Percentiles rank a stretch among this genome's conserved stretches.
Conservation (phyloP, 2,888 invertebrate genomes). For the Hypomecis atomaria region DNA sequence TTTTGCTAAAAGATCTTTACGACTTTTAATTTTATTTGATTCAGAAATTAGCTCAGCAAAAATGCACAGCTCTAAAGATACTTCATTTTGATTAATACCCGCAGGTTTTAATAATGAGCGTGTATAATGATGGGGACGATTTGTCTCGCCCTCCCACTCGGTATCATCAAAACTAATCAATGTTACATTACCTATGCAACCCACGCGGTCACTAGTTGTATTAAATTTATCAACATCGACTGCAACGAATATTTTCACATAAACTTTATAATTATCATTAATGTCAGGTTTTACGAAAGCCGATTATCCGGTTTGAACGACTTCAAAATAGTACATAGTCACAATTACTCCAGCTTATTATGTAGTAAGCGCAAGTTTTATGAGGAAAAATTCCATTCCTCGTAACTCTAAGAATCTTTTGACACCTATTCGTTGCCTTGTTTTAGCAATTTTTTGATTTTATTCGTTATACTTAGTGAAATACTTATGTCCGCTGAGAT, state of each 20-base stretch:
- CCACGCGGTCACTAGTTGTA: slow-evolving; percentile 22
- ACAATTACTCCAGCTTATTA: slow-evolving; percentile 6
- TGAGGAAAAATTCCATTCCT: slow-evolving; percentile 1
- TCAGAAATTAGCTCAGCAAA: slow-evolving; percentile 6
- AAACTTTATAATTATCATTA: slow-evolving; percentile 14
- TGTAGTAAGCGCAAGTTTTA: neutral
- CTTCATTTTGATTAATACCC: slow-evolving; percentile 7
- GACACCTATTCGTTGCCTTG: too few species aligned
- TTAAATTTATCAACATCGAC: slow-evolving; percentile 22
- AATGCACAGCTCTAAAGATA: neutral
- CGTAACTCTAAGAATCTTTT: too few species aligned
- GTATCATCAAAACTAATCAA: slow-evolving; percentile 29
- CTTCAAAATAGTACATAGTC: slow-evolving; percentile 5
- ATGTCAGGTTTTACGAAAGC: slow-evolving; percentile 15
- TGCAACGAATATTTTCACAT: slow-evolving; percentile 20
- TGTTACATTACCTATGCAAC: slow-evolving; percentile 23
- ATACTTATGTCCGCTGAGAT: too few species aligned
- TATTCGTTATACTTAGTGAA: too few species aligned
- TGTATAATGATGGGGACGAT: slow-evolving; percentile 23
- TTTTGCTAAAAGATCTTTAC: slow-evolving; percentile 6
- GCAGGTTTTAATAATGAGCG: slow-evolving; percentile 19
- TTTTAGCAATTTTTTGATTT: too few species aligned
- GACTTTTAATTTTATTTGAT: slow-evolving; percentile 12
- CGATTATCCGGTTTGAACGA: slow-evolving; percentile 13
- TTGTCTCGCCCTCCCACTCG: slow-evolving; percentile 31